phyloP scores from a whole-genome alignment of 64 coral and sea anemone genomes.

The Stichodactyla mertensii region DNA sequence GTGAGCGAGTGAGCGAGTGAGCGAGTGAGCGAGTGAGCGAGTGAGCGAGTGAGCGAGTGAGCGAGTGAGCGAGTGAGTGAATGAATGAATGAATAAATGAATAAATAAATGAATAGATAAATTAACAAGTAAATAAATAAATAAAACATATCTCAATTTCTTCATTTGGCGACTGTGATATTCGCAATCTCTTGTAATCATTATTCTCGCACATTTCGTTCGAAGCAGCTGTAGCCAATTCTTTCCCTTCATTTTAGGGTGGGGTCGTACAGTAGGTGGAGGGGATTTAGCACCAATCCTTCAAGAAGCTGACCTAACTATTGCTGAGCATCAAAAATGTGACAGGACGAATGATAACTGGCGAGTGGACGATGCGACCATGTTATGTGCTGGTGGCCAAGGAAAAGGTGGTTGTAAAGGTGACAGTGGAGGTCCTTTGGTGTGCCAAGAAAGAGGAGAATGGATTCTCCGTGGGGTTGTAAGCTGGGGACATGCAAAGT shows the following conservation, averaged over 20 bases:
- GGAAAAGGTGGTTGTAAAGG: constrained; percentile 29
- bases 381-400: constrained; percentile 44
- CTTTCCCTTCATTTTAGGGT: constrained; percentile 8
- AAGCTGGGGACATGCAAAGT: constrained; percentile 46
- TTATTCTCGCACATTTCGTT: too few species aligned
- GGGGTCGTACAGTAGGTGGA: constrained; percentile 51
- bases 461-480: constrained; percentile 47
- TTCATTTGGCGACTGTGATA: too few species aligned
- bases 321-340: constrained; percentile 10
- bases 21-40: too few species aligned
- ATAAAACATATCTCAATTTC: too few species aligned
- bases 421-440: constrained; percentile 61
- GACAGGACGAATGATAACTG: background rate
- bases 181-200: too few species aligned
- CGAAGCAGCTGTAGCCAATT: too few species aligned
- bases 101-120: too few species aligned
- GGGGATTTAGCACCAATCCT: constrained; percentile 11
- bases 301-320: constrained; percentile 36
- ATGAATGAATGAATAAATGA: too few species aligned
- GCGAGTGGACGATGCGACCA: constrained; percentile 18
- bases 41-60: too few species aligned
- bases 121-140: too few species aligned
- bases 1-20: too few species aligned
- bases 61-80: too few species aligned
- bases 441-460: constrained; percentile 33